phyloP scores from a whole-genome alignment of 2,113 vertebrate genomes.

The Varanus salvator region DNA sequence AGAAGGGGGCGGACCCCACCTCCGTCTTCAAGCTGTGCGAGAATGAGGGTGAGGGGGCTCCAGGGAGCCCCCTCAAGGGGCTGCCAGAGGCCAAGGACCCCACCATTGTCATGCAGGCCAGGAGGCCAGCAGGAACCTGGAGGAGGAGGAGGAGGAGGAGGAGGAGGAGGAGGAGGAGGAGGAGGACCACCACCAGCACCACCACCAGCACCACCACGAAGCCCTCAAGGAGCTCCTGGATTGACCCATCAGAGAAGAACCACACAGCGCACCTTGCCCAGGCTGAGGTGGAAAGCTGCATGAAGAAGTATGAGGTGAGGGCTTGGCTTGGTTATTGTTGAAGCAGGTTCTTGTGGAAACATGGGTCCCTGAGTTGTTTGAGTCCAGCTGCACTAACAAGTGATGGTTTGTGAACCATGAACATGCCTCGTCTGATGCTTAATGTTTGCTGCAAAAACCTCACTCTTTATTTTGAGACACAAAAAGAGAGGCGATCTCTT shows the following conservation, averaged over 20 bases:
- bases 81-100: slow-evolving; percentile 35
- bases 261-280: slow-evolving; percentile 86
- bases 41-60: slow-evolving; percentile 81
- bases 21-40: slow-evolving; percentile 89
- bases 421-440: too few relatives aligned
- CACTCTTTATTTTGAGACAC: too few relatives aligned
- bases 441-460: too few relatives aligned
- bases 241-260: slow-evolving; percentile 89
- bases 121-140: slow-evolving; percentile 23
- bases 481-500: too few relatives aligned
- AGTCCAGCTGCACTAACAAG: too few relatives aligned
- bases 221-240: slow-evolving; percentile 88
- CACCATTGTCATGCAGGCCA: slow-evolving; percentile 30
- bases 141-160: slow-evolving; percentile 68
- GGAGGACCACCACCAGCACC: too few relatives aligned
- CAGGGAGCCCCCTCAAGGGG: slow-evolving; percentile 33
- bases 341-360: too few relatives aligned
- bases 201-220: too few relatives aligned
- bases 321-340: too few relatives aligned
- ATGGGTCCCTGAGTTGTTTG: too few relatives aligned
- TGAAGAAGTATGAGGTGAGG: slow-evolving; percentile 94
- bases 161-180: slow-evolving; percentile 77
- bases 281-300: slow-evolving; percentile 97
- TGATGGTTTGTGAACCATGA: too few relatives aligned
- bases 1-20: slow-evolving; percentile 90